phyloP scores from a whole-genome alignment of 2,113 vertebrate genomes.

The Trogon melanurus region DNA sequence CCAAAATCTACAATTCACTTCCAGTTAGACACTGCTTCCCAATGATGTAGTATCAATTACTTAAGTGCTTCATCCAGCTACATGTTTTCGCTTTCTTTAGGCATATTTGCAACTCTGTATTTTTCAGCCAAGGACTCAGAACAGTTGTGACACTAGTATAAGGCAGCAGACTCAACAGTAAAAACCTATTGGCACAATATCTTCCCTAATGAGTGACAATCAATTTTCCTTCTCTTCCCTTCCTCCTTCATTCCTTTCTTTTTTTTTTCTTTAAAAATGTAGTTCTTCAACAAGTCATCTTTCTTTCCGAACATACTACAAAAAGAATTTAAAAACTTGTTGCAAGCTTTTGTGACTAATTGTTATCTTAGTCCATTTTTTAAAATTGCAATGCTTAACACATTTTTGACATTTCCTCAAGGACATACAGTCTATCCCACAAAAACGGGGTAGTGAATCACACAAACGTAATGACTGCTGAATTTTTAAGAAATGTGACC shows the following conservation, averaged over 20 bases:
- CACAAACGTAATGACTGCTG: conserved; percentile 36
- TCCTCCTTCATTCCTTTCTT: neutral
- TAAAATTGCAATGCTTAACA: neutral
- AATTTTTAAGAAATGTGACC: conserved; percentile 61
- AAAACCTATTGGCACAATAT: neutral
- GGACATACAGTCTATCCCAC: neutral
- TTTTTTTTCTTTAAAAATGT: neutral
- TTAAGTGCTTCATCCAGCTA: neutral
- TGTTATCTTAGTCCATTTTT: neutral
- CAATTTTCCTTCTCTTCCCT: neutral
- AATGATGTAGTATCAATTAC: neutral
- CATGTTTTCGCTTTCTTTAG: neutral
- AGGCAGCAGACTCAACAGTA: neutral
- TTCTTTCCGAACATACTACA: neutral
- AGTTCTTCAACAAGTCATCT: neutral
- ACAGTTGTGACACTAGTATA: neutral
- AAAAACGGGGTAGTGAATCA: neutral
- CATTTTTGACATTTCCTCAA: conserved; percentile 19
- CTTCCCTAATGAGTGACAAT: neutral
- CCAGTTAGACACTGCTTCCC: neutral
- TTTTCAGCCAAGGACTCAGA: neutral
- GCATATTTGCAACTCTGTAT: neutral
- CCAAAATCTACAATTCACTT: neutral
- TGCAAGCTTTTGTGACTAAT: neutral
- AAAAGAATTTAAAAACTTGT: neutral